Evolutionary conservation across 2,113 vertebrate species (phyloP).

Genomic region (Paratilapia polleni): DNA sequence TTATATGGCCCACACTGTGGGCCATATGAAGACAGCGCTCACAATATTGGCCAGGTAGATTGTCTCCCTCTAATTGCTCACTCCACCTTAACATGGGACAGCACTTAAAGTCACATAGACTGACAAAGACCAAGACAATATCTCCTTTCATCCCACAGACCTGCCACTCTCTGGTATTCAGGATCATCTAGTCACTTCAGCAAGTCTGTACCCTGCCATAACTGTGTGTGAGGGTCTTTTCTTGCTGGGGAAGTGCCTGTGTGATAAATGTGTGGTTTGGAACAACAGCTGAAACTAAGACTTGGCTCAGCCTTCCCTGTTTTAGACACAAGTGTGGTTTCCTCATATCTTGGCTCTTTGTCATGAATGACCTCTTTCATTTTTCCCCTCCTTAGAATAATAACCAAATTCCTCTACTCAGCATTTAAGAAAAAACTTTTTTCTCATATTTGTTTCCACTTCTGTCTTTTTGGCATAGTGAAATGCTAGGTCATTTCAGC

Average conservation of each 20-base stretch:
- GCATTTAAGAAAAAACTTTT: constrained; percentile 69
- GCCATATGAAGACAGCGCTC: constrained; percentile 49
- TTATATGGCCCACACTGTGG: constrained; percentile 57
- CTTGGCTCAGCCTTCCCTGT: constrained; percentile 74
- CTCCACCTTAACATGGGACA: constrained; percentile 66
- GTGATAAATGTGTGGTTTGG: constrained; percentile 81
- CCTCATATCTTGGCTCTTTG: constrained; percentile 82
- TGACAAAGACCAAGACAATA: constrained; percentile 67
- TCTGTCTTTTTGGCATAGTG: constrained; percentile 66
- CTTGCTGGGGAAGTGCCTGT: constrained; percentile 77
- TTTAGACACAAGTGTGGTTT: constrained; percentile 82
- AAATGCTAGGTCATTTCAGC: constrained; percentile 66
- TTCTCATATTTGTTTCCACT: constrained; percentile 77
- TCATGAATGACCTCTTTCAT: constrained; percentile 83
- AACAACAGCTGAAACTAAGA: constrained; percentile 83
- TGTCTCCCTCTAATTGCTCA: constrained; percentile 50
- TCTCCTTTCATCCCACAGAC: constrained; percentile 72
- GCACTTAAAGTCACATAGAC: constrained; percentile 59
- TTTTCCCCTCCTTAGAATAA: constrained; percentile 77
- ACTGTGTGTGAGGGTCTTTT: constrained; percentile 66
- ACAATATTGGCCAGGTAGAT: constrained; percentile 70
- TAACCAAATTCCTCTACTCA: constrained; percentile 79
- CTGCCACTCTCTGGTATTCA: constrained; percentile 66
- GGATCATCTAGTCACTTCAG: constrained; percentile 71
- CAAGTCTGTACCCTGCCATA: constrained; percentile 58